phyloP scores from a whole-genome alignment of 2,888 invertebrate genomes.

The Apotomis capreana region DNA sequence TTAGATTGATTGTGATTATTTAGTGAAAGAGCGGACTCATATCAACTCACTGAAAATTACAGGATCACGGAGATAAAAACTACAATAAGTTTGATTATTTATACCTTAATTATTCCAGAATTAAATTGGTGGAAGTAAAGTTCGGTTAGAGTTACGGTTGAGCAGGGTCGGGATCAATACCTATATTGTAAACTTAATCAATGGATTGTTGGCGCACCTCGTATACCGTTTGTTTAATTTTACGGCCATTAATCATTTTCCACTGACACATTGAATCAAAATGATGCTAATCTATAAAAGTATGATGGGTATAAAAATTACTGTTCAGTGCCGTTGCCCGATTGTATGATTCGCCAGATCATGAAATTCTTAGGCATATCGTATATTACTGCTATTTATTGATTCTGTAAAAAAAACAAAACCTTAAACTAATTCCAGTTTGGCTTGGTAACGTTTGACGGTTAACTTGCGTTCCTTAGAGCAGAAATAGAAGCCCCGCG shows the following conservation, averaged over 20 bases:
- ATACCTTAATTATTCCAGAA: not conserved
- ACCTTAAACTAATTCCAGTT: too few relatives aligned
- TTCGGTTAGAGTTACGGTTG: not conserved
- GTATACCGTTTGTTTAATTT: constrained; percentile 12
- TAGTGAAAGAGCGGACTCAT: not conserved
- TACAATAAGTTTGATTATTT: not conserved
- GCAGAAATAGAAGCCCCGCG: too few relatives aligned
- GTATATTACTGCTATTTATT: too few relatives aligned
- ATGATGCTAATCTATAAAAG: not conserved
- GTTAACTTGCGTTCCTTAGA: too few relatives aligned
- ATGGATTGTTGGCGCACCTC: constrained; percentile 9
- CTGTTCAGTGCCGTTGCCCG: not conserved
- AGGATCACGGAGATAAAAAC: too few relatives aligned
- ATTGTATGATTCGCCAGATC: too few relatives aligned
- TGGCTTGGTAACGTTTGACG: too few relatives aligned
- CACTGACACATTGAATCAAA: constrained; percentile 11
- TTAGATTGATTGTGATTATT: too few relatives aligned
- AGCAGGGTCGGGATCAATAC: constrained; percentile 5
- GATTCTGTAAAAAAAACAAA: too few relatives aligned
- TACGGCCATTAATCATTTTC: constrained; percentile 7
- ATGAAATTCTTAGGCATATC: too few relatives aligned
- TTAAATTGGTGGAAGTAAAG: not conserved
- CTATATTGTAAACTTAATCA: not conserved
- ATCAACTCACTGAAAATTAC: too few relatives aligned
- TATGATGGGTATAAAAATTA: not conserved